Percentiles rank a stretch among this genome's conserved stretches.
phyloP scores from a whole-genome alignment of 2,113 vertebrate genomes.

The Columba livia region DNA sequence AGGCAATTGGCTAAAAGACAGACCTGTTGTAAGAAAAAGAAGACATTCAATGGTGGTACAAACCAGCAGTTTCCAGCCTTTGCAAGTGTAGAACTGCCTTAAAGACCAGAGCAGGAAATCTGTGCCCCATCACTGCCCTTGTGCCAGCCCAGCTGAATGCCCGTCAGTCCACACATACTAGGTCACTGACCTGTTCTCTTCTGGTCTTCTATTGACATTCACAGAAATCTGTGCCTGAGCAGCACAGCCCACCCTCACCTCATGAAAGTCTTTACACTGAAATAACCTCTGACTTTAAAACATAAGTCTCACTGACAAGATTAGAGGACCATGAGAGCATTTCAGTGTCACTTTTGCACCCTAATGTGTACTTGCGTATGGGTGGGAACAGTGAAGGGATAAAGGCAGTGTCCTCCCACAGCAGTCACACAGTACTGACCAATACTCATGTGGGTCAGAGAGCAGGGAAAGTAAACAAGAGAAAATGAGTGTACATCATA shows the following conservation, averaged over 20 bases:
- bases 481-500: not conserved
- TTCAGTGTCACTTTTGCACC: not conserved
- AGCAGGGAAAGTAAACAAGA: not conserved
- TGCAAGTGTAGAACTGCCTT: not conserved
- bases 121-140: not conserved
- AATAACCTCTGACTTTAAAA: not conserved
- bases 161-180: not conserved
- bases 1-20: not conserved
- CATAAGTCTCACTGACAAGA: not conserved
- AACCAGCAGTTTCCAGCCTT: not conserved
- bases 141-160: not conserved
- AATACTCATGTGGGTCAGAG: not conserved
- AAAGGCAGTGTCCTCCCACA: not conserved
- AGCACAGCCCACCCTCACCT: not conserved
- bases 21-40: not conserved
- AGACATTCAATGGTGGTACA: not conserved
- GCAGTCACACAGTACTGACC: not conserved
- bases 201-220: not conserved
- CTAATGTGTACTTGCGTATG: not conserved
- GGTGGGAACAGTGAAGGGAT: not conserved
- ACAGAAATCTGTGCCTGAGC: not conserved
- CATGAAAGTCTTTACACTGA: not conserved
- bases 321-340: accelerated
- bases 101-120: not conserved
- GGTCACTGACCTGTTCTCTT: not conserved